These are phyloP conservation scores for Hippopotamus amphibius DNA, from an alignment of 2,113 vertebrate genomes.

Conservation along the genomic window DNA sequence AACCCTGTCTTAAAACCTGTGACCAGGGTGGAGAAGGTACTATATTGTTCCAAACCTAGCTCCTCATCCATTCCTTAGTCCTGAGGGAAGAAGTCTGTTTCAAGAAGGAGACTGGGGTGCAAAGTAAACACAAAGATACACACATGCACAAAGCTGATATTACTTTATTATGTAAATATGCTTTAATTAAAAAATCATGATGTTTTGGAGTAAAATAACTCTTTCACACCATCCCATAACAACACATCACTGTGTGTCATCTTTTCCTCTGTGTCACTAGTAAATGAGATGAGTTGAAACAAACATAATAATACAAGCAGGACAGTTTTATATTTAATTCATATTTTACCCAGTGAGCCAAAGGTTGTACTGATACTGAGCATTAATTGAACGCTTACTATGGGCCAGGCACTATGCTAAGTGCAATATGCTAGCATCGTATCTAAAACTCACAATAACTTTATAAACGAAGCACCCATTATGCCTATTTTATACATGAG, in stretches of 20 bases:
- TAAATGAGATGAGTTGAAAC: background rate
- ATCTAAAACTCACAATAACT: background rate
- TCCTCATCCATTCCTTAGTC: background rate
- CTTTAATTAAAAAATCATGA: background rate
- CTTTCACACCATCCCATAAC: background rate
- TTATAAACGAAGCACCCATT: background rate
- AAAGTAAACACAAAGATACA: background rate
- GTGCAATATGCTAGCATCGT: background rate
- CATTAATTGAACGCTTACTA: background rate
- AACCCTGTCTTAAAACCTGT: background rate
- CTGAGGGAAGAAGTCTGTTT: background rate
- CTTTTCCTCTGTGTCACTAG: background rate
- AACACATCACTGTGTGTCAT: background rate
- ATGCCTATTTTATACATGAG: background rate
- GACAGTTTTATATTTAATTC: background rate
- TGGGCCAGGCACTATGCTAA: background rate
- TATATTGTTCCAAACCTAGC: background rate
- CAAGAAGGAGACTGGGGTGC: background rate
- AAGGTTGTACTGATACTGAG: background rate
- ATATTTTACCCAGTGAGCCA: background rate
- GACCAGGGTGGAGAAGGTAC: background rate
- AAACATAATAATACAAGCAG: background rate
- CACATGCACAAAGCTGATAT: background rate
- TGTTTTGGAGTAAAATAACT: background rate
- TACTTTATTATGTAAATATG: background rate